Evolutionary conservation across 1,140 invertebrate genomes (phyloP), one percentile per base, ranked within the genome.

Genomic region (Drosophila nebulosa): DNA sequence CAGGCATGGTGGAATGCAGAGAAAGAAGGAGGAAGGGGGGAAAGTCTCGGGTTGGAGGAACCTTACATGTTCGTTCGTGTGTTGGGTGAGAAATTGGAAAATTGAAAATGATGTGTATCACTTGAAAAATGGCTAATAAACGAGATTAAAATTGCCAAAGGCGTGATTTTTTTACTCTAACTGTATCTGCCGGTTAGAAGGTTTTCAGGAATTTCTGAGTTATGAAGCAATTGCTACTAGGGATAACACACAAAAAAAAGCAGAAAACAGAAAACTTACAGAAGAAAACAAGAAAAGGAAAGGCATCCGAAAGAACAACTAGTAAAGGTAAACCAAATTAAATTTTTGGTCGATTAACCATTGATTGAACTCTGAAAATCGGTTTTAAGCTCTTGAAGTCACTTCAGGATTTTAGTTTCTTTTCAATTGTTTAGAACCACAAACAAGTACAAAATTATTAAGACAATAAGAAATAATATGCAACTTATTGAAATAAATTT

Each of bases 101-200:
- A 86, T 86, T 86, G 83, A 88, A 86, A 86, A 81, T 88, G 74
- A 81, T 88, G 81, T 88, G 78, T 81, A 86, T 74, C 78, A 81
- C 81, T 86, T 88, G 81, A 86, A 83, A 86, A 88, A 86, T 86
- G 70, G 83, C 83, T 88, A 86, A 86, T 86, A 86, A 86, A 86
- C 81, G 81, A 86, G 81, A 86, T 88, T 86, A 86, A 86, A 86
- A 88, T 88, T 78, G 83, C 70, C 69, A 72, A 67, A 50, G 63
- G 74, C 69, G 74, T 78, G 81, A 88, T 88, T 86, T 64, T 74
- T 61, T 46, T 16, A 46, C 39, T 7, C 16, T 21, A 46, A 46
- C 39, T 46, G 16, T 2, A 1, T 10, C 3, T 46, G 9, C 30
- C 61, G 68, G 56, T 64, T 56, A 62, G 22, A 74, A 74, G 14